phyloP scores from a whole-genome alignment of 2,797 vertebrate genomes.

The Sebastes miniatus region DNA sequence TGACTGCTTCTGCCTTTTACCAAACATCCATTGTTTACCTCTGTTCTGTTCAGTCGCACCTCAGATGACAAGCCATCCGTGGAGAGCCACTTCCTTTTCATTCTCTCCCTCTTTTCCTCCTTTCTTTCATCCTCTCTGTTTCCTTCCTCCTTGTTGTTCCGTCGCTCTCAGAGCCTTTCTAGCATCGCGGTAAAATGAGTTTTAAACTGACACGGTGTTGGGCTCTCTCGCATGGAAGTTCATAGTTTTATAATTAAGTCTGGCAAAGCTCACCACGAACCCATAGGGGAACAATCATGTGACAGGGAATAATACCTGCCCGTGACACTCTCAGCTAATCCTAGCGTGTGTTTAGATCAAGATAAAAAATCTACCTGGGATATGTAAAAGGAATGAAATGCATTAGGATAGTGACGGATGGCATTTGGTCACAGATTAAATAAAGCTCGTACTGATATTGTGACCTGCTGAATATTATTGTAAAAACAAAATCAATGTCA shows the following conservation, averaged over 20 bases:
- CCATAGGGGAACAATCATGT: slow-evolving; percentile 43
- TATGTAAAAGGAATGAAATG: slow-evolving; percentile 18
- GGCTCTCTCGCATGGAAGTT: slow-evolving; percentile 45
- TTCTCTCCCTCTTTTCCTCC: slow-evolving; percentile 39
- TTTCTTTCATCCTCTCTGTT: slow-evolving; percentile 33
- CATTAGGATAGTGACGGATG: slow-evolving; percentile 25
- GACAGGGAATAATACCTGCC: slow-evolving; percentile 38
- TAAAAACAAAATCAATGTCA: slow-evolving; percentile 33
- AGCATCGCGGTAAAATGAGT: slow-evolving; percentile 51
- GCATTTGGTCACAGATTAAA: slow-evolving; percentile 44
- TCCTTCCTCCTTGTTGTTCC: background rate
- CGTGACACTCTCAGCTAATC: slow-evolving; percentile 53
- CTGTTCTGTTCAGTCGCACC: slow-evolving; percentile 80
- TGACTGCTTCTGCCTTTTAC: slow-evolving; percentile 83
- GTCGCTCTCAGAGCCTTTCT: slow-evolving; percentile 24
- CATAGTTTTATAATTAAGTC: slow-evolving; percentile 73
- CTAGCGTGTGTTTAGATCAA: slow-evolving; percentile 38
- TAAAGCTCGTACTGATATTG: slow-evolving; percentile 28
- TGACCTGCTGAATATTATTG: slow-evolving; percentile 30
- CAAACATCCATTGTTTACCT: slow-evolving; percentile 79
- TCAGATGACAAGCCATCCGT: slow-evolving; percentile 81
- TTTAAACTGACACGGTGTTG: slow-evolving; percentile 49
- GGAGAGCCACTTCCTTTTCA: slow-evolving; percentile 75
- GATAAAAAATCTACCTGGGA: slow-evolving; percentile 20
- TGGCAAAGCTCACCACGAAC: slow-evolving; percentile 47